A percentile compares a stretch with the other conserved stretches of the same genome.
phyloP scores from a whole-genome alignment of 2,888 invertebrate species.

The Stenodera caucasica region DNA sequence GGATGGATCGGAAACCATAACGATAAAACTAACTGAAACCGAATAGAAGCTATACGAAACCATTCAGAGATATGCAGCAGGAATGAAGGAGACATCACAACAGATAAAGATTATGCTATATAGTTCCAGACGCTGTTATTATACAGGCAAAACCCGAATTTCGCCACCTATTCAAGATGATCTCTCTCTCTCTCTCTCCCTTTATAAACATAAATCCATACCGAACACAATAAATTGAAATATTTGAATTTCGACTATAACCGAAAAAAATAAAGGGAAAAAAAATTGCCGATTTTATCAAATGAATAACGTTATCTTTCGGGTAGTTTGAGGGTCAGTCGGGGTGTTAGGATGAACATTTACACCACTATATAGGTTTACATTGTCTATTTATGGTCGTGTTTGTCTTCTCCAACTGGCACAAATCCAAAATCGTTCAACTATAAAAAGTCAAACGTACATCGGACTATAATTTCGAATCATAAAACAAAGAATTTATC shows the following conservation, averaged over 20 bases:
- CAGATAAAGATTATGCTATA: slow-evolving; percentile 49
- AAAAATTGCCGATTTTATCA: background rate
- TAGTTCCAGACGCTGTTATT: background rate
- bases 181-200: background rate
- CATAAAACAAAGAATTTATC: slow-evolving; percentile 16
- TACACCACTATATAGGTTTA: slow-evolving; percentile 44
- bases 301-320: slow-evolving; percentile 10
- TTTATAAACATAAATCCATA: background rate
- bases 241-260: background rate
- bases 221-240: background rate
- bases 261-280: background rate
- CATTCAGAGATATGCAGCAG: slow-evolving; percentile 38
- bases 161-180: slow-evolving; percentile 2
- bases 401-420: slow-evolving; percentile 49
- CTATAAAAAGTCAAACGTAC: slow-evolving; percentile 36
- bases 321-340: slow-evolving; percentile 35
- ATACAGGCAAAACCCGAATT: background rate
- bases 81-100: slow-evolving; percentile 47
- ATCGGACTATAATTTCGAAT: slow-evolving; percentile 37
- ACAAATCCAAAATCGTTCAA: slow-evolving; percentile 24
- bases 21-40: slow-evolving; percentile 54
- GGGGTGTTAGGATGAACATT: slow-evolving; percentile 42
- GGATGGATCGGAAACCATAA: slow-evolving; percentile 51
- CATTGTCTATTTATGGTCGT: slow-evolving; percentile 48
- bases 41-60: slow-evolving; percentile 42